Percentiles rank a stretch among this genome's conserved stretches.
Conservation (phyloP, 2,113 vertebrate genomes). For the Odocoileus virginianus region DNA sequence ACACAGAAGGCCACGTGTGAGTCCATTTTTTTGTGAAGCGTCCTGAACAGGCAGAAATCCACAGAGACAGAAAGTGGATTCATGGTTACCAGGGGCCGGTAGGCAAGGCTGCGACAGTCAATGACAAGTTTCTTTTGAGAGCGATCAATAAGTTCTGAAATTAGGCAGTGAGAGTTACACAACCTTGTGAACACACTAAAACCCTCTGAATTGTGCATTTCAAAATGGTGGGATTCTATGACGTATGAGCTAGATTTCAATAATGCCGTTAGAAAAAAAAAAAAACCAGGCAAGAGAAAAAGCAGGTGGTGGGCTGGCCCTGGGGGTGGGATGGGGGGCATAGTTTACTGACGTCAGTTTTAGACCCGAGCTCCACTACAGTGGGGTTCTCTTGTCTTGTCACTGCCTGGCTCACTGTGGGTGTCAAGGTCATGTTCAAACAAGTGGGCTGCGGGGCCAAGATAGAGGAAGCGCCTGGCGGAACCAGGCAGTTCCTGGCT, state of each 20-base stretch:
- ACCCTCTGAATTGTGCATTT: background rate
- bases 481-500: background rate
- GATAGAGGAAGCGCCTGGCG: background rate
- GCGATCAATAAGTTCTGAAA: background rate
- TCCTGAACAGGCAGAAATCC: background rate
- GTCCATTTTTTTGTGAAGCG: background rate
- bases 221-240: background rate
- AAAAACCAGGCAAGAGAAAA: background rate
- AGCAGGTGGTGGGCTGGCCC: background rate
- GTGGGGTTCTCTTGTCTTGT: background rate
- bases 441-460: background rate
- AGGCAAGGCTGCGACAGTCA: background rate
- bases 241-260: background rate
- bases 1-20: background rate
- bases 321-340: rapidly evolving
- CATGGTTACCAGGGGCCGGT: background rate
- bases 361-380: background rate
- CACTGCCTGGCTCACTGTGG: background rate
- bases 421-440: background rate
- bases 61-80: background rate
- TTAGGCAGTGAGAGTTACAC: background rate
- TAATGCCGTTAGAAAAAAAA: background rate
- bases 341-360: too few relatives aligned
- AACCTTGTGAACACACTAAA: background rate
- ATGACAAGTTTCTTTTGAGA: background rate